Evolutionary conservation across 2,113 vertebrate genomes (phyloP).

Genomic region (Muntiacus reevesi): DNA sequence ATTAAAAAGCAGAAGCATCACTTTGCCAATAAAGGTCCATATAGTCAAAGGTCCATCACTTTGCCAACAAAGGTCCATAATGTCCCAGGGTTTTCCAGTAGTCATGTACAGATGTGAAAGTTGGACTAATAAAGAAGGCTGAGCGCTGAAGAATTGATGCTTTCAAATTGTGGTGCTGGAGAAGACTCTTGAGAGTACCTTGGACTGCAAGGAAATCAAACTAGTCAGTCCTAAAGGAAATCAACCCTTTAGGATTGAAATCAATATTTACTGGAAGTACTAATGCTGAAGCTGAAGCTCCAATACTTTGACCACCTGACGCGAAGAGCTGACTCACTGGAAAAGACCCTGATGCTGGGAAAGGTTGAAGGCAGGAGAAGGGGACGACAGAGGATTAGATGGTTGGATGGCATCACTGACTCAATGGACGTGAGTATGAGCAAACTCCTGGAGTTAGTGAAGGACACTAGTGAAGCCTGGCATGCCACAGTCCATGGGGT

Average conservation of each 20-base stretch:
- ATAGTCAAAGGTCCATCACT: background rate
- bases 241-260: background rate
- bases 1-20: background rate
- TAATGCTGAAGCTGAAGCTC: background rate
- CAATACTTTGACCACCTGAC: background rate
- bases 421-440: background rate
- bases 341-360: background rate
- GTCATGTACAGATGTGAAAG: background rate
- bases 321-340: fast-evolving
- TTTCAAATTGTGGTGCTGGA: background rate
- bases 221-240: background rate
- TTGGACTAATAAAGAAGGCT: background rate
- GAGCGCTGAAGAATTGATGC: background rate
- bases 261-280: background rate
- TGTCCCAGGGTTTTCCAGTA: background rate
- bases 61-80: background rate
- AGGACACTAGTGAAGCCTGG: background rate
- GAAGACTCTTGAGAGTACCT: background rate
- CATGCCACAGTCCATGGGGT: background rate
- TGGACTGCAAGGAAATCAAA: background rate
- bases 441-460: background rate
- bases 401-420: background rate
- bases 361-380: background rate
- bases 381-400: background rate
- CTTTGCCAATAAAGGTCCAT: background rate